Base-by-base conservation (phyloP, 2,113 vertebrate genomes). In the Phoenicopterus ruber region DNA sequence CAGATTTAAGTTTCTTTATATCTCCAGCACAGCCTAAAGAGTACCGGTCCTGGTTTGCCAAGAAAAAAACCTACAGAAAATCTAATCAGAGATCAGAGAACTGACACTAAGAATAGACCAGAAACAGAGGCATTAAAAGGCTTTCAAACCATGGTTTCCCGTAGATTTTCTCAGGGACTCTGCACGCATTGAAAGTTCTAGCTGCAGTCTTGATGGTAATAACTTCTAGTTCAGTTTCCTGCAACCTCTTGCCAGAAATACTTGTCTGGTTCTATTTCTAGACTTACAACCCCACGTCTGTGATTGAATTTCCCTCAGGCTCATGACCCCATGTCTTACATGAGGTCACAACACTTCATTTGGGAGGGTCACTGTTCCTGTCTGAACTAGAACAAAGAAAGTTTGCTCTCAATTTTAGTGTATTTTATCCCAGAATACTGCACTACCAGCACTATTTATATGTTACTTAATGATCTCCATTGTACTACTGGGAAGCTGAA, bases 181-280 rank as follows among this genome's bases (percentile, higher is more conserved):
- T 38, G n/a, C 40, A 25, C 57, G 77, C 66, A 62, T 24, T 91
- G 84, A 70, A 93, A 93, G 84, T 90, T 97, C 92, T 91, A 94
- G 58, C 47, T 82, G 74, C 44, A 72, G 54, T 90, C 80, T 59
- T 95, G 58, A 76, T 73, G 26, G 62, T 93, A 93, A 96, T 93
- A 96, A 88, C 92, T 96, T 93, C 94, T 94, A 96, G 81, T 82
- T 86, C 89, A 50, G 85, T 73, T 92, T 96, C 90, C 78, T 91
- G 24, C 84, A 87, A 89, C 36, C 50, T 77, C 40, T 90, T 82
- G 59, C 78, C 78, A 95, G 90, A 94, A 95, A 94, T 93, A 93
- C 62, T 87, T 95, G 40, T 73, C 78, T 94, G 32, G 52, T 94
- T 94, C 94, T 96, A 95, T 96, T 96, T 94, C 92, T 95, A 94